Evolutionary conservation across 2,888 invertebrate genomes (phyloP), one percentile per base, ranked within the genome.

Genomic region (Chymomyza caudatula): DNA sequence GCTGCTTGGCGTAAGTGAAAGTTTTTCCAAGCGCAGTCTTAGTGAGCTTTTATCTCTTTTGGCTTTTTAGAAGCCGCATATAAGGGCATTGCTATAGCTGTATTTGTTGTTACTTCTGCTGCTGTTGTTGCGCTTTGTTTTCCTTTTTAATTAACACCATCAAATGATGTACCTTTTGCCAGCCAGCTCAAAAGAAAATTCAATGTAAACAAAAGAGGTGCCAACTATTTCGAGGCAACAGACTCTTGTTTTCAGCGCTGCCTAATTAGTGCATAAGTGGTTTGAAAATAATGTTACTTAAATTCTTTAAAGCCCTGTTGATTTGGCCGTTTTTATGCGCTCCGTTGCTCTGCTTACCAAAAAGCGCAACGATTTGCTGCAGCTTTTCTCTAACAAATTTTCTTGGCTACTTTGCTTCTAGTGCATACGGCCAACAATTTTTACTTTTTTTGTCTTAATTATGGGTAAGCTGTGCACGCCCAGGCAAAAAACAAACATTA

Each of bases 1-100:
- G 60, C 49, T 58, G 62, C 77, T 82, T 76, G 78, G 76, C 73
- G 76, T 75, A 85, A 88, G 88, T 88, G 88, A 88, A 88, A 88
- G 88, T 88, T 89, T 69, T 69, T 66, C 58, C 51, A 73, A 67
- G 60, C 69, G 67, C 76, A 53, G 4, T 42, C 20, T 15, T 25
- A 25, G 23, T 53, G 69, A 69, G 73, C 75, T 74, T 74, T 74
- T 73, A 71, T 77, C 81, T 76, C 71, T 69, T 53, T 71, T 47
- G 47, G 8, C 13, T 44, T 47, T 22, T 59, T 37, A 53, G 60
- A 52, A 52, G 61, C 8, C 65, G 63, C 86, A 73, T 86, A 86
- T 86, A 82, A 86, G 82, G 82, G 85, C 77, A 86, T 74, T 56
- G 42, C 60, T 67, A 23, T 3, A 56, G 17, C 17, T 52, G 44